Evolutionary conservation across 2,797 vertebrate species (phyloP).

Genomic region (Remorina albescens): DNA sequence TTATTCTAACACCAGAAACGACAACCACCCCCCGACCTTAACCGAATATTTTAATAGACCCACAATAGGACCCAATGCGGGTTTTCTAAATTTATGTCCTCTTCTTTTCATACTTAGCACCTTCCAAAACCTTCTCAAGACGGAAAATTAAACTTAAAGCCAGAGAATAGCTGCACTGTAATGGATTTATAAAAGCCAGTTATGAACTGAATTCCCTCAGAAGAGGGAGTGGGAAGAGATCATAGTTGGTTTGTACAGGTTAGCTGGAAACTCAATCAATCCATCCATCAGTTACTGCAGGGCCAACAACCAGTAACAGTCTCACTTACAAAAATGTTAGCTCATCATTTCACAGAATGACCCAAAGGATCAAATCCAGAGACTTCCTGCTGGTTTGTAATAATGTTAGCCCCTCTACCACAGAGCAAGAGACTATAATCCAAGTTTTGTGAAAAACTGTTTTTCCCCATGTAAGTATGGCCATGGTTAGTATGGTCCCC

Average conservation of each 20-base stretch:
- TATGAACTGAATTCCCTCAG: background rate
- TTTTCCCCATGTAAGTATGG: background rate
- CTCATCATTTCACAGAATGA: too few relatives aligned
- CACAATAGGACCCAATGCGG: background rate
- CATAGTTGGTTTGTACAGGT: too few relatives aligned
- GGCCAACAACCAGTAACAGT: too few relatives aligned
- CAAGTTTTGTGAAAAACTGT: background rate
- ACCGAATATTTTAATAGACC: background rate
- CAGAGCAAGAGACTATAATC: too few relatives aligned
- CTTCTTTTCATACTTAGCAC: background rate
- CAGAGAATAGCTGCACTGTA: background rate
- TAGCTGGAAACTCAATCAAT: too few relatives aligned
- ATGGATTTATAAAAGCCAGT: background rate
- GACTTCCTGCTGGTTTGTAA: too few relatives aligned
- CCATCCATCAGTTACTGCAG: too few relatives aligned
- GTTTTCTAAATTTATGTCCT: background rate
- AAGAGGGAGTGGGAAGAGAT: background rate
- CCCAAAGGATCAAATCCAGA: too few relatives aligned
- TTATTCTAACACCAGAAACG: background rate
- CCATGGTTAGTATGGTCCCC: background rate
- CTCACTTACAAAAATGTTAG: too few relatives aligned
- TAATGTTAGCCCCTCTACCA: too few relatives aligned
- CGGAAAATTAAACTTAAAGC: too few relatives aligned
- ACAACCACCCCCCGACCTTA: background rate
- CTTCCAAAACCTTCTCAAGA: background rate